Percentiles rank a stretch among this genome's conserved stretches.
phyloP scores from a whole-genome alignment of 2,797 vertebrate genomes.

The Acestrorhynchus altus region DNA sequence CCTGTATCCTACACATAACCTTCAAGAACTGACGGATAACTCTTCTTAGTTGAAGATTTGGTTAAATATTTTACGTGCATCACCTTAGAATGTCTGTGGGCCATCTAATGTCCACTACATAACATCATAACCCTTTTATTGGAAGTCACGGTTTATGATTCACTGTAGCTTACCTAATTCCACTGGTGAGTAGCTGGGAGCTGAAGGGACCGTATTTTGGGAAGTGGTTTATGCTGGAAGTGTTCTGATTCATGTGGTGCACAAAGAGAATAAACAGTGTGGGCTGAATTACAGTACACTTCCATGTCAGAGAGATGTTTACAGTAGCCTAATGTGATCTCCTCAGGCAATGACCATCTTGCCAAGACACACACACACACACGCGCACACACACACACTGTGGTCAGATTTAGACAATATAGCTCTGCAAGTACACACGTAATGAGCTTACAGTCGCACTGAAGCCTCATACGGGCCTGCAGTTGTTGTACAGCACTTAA shows the following conservation, averaged over 20 bases:
- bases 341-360: conserved; percentile 51
- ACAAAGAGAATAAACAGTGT: conserved; percentile 50
- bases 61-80: too few relatives aligned
- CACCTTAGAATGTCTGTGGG: too few relatives aligned
- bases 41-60: too few relatives aligned
- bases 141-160: not conserved
- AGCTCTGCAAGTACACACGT: conserved; percentile 16
- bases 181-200: conserved; percentile 18
- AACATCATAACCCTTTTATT: too few relatives aligned
- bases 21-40: too few relatives aligned
- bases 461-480: not conserved
- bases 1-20: too few relatives aligned
- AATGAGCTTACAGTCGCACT: not conserved
- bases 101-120: too few relatives aligned
- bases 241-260: conserved; percentile 51
- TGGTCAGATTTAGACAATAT: conserved; percentile 26
- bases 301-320: conserved; percentile 65
- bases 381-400: conserved; percentile 15
- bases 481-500: not conserved
- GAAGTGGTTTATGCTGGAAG: conserved; percentile 42
- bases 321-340: conserved; percentile 57
- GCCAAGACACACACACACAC: conserved; percentile 44
- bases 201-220: conserved; percentile 38
- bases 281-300: conserved; percentile 54
- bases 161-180: conserved; percentile 14